These are phyloP conservation scores for Carassius gibelio DNA, from an alignment of 2,113 vertebrate genomes.

Conservation along the genomic window DNA sequence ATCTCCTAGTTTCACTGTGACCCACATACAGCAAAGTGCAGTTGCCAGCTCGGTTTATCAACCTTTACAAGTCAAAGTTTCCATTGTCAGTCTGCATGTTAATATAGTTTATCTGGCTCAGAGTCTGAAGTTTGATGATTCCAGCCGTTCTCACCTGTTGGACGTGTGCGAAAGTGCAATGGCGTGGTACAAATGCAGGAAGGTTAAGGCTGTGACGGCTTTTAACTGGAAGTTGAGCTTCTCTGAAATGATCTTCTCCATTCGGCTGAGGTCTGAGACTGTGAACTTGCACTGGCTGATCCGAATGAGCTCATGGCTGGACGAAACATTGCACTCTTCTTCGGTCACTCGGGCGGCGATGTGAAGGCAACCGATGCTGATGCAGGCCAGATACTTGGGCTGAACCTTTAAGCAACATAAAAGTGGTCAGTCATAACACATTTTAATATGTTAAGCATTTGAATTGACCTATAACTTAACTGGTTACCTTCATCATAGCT, in stretches of 20 bases:
- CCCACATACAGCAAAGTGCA: slow-evolving; percentile 35
- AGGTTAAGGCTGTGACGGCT: slow-evolving; percentile 97
- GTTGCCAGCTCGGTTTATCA: not conserved
- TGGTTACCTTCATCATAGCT: slow-evolving; percentile 91
- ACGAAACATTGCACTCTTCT: slow-evolving; percentile 85
- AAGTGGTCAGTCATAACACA: not conserved
- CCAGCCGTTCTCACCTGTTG: slow-evolving; percentile 78
- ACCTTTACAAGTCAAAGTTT: not conserved
- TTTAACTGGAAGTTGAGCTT: slow-evolving; percentile 93
- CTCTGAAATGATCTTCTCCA: slow-evolving; percentile 95
- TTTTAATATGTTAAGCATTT: not conserved
- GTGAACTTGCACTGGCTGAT: slow-evolving; percentile 97
- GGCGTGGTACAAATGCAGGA: slow-evolving; percentile 93
- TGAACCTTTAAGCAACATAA: slow-evolving; percentile 80
- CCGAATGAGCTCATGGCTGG: slow-evolving; percentile 90
- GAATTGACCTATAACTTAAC: not conserved
- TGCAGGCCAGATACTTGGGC: slow-evolving; percentile 94
- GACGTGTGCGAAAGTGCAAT: slow-evolving; percentile 84
- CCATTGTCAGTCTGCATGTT: not conserved
- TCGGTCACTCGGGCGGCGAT: slow-evolving; percentile 87
- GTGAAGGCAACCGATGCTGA: slow-evolving; percentile 92
- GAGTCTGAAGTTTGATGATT: not conserved
- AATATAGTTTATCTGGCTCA: not conserved
- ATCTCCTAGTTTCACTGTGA: slow-evolving; percentile 10
- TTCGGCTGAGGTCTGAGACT: slow-evolving; percentile 89